Evolutionary conservation across 1,140 invertebrate species (phyloP), one percentile per base, ranked within the genome.

Genomic region (Drosophila rhopaloa): DNA sequence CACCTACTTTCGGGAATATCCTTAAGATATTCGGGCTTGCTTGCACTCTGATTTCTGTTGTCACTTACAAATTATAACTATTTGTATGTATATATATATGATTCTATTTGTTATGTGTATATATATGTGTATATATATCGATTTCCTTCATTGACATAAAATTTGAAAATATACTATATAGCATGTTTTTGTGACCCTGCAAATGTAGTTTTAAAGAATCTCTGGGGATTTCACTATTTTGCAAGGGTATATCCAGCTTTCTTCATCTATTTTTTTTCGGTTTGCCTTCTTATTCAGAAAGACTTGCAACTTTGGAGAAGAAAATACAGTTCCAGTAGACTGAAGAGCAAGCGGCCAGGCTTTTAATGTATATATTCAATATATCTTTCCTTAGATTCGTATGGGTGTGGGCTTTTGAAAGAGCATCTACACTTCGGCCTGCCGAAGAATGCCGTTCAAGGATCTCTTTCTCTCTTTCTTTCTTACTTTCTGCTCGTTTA

Each of bases 391-490:
- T 56, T 72, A 10, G 29, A 24, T 32, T 55, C 16, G 11, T 53
- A 11, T 66, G 9, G 53, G 47, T 53, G 35, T 66, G 11, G 50
- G 59, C 44, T 24, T 50, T 70, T 51, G 56, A 65, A 44, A 71
- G 79, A 83, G 80, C 76, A 84, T 76, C 67, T 65, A 56, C 58
- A 38, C 81, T 81, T 85, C 81, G 81, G 81, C 82, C 82, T 85
- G 81, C 81, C 81, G 81, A 85, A 85, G 81, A 63, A 56, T 81
- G 78, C 74, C 35, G 48, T 46, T 75, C 65, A 56, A 70, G 67
- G 51, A 57, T 55, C 50, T 68, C 38, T 32, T 38, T 65, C n/a
- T 27, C 27, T 35, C 10, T 38, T 35, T 48, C n/a, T 35, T 7
- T 32, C 29, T 32, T 7, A 9, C 51, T 43, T 65, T 62, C 53